Evolutionary conservation across 92 coral and sea anemone species (phyloP).

Genomic region (Pocillopora grandis): DNA sequence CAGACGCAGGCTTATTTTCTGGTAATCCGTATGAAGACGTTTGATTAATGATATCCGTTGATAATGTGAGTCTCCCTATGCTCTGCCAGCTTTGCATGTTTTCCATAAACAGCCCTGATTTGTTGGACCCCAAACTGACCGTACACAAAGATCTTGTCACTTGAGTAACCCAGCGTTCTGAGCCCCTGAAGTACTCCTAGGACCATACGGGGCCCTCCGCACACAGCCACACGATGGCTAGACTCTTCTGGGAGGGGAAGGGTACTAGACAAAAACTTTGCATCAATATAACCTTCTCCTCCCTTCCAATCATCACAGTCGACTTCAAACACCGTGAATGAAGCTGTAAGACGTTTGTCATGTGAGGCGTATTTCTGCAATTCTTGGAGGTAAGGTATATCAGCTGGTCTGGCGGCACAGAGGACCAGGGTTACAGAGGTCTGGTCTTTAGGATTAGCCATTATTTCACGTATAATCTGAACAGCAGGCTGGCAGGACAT

Average conservation of each 20-base stretch:
- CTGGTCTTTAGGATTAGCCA: constrained; percentile 31
- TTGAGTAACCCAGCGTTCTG: constrained; percentile 49
- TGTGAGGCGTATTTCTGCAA: constrained; percentile 14
- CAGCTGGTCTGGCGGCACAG: constrained; percentile 43
- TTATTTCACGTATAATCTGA: constrained; percentile 59
- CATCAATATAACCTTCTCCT: constrained; percentile 61
- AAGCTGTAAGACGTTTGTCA: constrained; percentile 26
- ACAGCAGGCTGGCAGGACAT: constrained; percentile 55
- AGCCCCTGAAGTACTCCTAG: constrained; percentile 56
- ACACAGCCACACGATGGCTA: constrained; percentile 55
- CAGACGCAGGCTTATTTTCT: no score
- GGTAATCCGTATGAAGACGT: no score
- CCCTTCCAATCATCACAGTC: constrained; percentile 61
- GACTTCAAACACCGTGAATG: constrained; percentile 47
- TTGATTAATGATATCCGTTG: constrained; percentile 7
- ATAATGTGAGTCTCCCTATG: constrained; percentile 39
- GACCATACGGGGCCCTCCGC: constrained; percentile 68
- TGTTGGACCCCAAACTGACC: constrained; percentile 68
- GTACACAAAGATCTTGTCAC: constrained; percentile 63
- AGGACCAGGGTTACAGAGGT: constrained; percentile 41
- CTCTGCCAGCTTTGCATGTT: constrained; percentile 40
- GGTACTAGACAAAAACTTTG: constrained; percentile 31
- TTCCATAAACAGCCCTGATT: constrained; percentile 58
- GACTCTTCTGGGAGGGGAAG: constrained; percentile 51
- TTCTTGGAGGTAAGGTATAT: constrained; percentile 56